These are phyloP conservation scores for Thaumetopoea pityocampa DNA, from an alignment of 1,140 invertebrate genomes.

Conservation along the genomic window DNA sequence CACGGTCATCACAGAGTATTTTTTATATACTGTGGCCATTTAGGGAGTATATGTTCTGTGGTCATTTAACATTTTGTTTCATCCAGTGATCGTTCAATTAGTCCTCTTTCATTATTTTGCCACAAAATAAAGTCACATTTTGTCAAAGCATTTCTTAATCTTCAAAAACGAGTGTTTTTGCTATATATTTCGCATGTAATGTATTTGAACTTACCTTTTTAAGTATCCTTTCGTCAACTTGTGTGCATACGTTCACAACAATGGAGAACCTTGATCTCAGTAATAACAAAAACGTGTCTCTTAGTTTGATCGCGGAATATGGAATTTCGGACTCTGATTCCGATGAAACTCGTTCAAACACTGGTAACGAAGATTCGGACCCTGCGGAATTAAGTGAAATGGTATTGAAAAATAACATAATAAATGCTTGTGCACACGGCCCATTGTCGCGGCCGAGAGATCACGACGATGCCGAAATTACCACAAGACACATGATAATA, in stretches of 20 bases:
- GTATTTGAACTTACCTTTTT: too few relatives aligned
- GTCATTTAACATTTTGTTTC: too few relatives aligned
- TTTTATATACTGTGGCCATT: too few relatives aligned
- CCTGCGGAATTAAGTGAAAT: constrained; percentile 62
- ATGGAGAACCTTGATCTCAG: constrained; percentile 63
- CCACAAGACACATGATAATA: constrained; percentile 64
- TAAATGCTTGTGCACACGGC: constrained; percentile 68
- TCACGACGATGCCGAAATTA: constrained; percentile 30
- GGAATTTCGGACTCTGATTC: constrained; percentile 62
- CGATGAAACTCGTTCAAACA: constrained; percentile 48
- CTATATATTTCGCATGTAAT: too few relatives aligned
- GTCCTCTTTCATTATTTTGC: too few relatives aligned
- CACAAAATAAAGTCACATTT: too few relatives aligned
- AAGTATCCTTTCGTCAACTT: too few relatives aligned
- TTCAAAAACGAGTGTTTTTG: too few relatives aligned
- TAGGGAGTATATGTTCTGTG: too few relatives aligned
- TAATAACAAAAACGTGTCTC: constrained; percentile 66
- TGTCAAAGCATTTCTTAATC: too few relatives aligned
- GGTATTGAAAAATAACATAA: constrained; percentile 72
- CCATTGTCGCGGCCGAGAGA: constrained; percentile 35
- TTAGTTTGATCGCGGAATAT: constrained; percentile 64
- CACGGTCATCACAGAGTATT: too few relatives aligned
- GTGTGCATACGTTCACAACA: constrained; percentile 34
- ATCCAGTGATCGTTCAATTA: too few relatives aligned
- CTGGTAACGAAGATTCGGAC: constrained; percentile 58